Conservation (phyloP, 2,888 invertebrate species). For the Ethmia dodecea region DNA sequence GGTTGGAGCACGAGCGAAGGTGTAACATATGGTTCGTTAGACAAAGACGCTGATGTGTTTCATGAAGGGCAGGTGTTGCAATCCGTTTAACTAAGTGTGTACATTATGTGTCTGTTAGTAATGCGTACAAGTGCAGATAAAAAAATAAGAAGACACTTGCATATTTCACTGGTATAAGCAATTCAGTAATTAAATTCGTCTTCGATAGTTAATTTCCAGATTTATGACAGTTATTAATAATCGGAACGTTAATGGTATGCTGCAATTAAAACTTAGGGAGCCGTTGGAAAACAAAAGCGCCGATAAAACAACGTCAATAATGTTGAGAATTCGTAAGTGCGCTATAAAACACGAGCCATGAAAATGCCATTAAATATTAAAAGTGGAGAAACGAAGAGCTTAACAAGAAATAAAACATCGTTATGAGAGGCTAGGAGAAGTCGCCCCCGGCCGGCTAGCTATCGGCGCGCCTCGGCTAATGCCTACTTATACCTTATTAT, state of each 20-base stretch:
- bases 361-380: slow-evolving; percentile 77
- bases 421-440: slow-evolving; percentile 65
- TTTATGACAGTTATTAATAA: slow-evolving; percentile 15
- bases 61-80: slow-evolving; percentile 42
- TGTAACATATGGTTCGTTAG: slow-evolving; percentile 64
- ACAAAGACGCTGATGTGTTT: slow-evolving; percentile 42
- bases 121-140: slow-evolving; percentile 4
- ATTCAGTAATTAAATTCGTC: too few species aligned
- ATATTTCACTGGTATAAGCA: too few species aligned
- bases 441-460: slow-evolving; percentile 68
- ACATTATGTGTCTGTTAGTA: slow-evolving; percentile 24
- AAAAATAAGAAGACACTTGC: too few species aligned
- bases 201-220: too few species aligned
- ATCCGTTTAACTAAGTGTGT: slow-evolving; percentile 16
- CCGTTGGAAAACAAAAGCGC: slow-evolving; percentile 46
- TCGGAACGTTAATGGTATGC: slow-evolving; percentile 20
- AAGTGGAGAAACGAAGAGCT: slow-evolving; percentile 77
- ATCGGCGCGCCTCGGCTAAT: slow-evolving; percentile 76
- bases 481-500: slow-evolving; percentile 78
- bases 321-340: slow-evolving; percentile 68
- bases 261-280: slow-evolving; percentile 26
- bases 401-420: slow-evolving; percentile 78
- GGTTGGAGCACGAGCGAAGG: slow-evolving; percentile 45
- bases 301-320: slow-evolving; percentile 58
- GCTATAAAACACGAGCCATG: slow-evolving; percentile 74